Base-by-base conservation (phyloP, 2,888 invertebrate species). In the Strigamia maritima region DNA sequence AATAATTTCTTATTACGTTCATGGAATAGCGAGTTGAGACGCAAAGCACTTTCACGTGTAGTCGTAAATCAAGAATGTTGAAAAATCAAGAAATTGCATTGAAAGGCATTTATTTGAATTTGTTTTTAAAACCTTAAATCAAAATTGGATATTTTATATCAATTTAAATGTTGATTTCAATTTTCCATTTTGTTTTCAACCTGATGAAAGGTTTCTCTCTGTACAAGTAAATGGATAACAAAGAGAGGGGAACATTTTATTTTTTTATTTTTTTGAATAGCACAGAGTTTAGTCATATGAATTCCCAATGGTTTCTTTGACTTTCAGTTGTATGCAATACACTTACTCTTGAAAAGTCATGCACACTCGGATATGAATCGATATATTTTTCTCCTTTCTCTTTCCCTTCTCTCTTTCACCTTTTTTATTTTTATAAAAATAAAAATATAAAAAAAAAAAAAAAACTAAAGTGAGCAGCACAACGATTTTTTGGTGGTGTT, bases 281-380 rank as follows among this genome's bases (percentile, higher is more conserved):
- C 70, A 70, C 70, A 12, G 70, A 70, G 70, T 70, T 70, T 70
- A 70, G 70, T 70, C 70, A 70, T 70, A 70, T 70, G 70, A 70
- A 70, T 70, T 70, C 70, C 70, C 70, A 70, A 70, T 70, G 70
- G 70, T 70, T 70, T 70, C 70, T 70, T 70, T 70, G 70, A 70
- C 70, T 70, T 70, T 70, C 70, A 70, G 28, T 70, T 70, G 70
- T 70, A 70, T 70, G 70, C 70, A 70, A 70, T 70, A 70, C 70
- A 70, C 70, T 70, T 70, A 70, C 70, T 70, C n/a, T 70, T 70
- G 26, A 28, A 70, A 70, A 70, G 70, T 28, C 70, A 28, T 28
- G 70, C 70, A 26, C 28, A 70, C 70, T 70, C 70, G 70, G 70
- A 70, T 70, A 70, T 70, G 70, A 70, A 70, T 70, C 70, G 70